Evolutionary conservation across 2,888 invertebrate species (phyloP).

Genomic region (Thyatira batis): DNA sequence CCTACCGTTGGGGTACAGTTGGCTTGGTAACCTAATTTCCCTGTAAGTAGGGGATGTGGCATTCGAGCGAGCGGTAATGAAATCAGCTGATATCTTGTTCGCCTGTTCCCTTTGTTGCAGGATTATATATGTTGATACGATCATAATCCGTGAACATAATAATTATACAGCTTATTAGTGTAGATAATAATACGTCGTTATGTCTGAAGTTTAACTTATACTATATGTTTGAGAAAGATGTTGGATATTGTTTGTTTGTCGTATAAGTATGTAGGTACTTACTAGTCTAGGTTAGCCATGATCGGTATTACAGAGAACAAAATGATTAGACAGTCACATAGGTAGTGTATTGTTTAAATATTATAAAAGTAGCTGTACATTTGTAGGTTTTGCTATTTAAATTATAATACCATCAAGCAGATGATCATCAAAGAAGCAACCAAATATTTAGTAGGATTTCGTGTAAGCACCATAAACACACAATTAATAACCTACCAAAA

Average conservation of each 20-base stretch:
- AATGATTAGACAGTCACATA: too few species aligned
- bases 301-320: too few species aligned
- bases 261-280: too few species aligned
- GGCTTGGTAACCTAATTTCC: conserved; percentile 48
- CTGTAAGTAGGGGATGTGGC: conserved; percentile 14
- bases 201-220: background rate
- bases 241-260: too few species aligned
- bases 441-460: background rate
- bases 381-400: too few species aligned
- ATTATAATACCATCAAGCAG: too few species aligned
- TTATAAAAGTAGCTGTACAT: too few species aligned
- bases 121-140: background rate
- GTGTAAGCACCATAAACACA: conserved; percentile 9
- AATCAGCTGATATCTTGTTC: conserved; percentile 20
- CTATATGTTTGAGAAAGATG: too few species aligned
- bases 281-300: too few species aligned
- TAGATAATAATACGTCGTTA: conserved; percentile 8
- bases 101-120: conserved; percentile 3
- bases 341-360: too few species aligned
- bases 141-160: conserved; percentile 5
- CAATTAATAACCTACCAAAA: conserved; percentile 20
- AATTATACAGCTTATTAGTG: conserved; percentile 16
- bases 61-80: conserved; percentile 23
- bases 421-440: background rate
- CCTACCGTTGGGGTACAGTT: conserved; percentile 26